A percentile compares a stretch with the other conserved stretches of the same genome.
These are phyloP conservation scores for Hoplias malabaricus DNA, from an alignment of 2,113 vertebrate species.

Conservation along the genomic window DNA sequence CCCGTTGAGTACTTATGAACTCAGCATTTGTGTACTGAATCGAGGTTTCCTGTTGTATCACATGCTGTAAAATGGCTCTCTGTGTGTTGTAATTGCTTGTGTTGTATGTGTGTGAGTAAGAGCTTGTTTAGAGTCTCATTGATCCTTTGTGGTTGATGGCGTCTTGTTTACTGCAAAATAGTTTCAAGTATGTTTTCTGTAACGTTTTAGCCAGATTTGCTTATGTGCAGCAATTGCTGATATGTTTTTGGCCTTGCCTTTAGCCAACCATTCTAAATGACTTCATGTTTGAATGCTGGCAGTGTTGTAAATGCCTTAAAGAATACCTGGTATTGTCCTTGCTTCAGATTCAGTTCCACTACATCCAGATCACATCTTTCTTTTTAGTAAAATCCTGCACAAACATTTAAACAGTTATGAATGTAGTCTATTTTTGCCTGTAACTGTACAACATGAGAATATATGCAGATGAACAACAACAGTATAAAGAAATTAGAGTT, in stretches of 20 bases:
- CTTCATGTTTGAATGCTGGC: constrained; percentile 16
- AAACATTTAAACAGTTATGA: no score
- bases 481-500: no score
- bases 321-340: not conserved
- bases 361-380: not conserved
- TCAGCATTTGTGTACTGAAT: not conserved
- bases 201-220: constrained; percentile 12
- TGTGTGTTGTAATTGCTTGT: not conserved
- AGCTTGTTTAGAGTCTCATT: not conserved
- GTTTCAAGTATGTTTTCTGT: constrained; percentile 39
- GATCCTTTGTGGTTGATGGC: constrained; percentile 25
- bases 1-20: not conserved
- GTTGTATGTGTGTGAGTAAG: not conserved
- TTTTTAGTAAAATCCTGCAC: no score
- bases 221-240: not conserved
- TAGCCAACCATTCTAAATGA: not conserved
- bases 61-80: not conserved
- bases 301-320: not conserved
- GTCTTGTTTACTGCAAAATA: constrained; percentile 12
- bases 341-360: not conserved
- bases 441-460: no score
- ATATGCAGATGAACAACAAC: no score
- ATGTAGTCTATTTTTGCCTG: no score
- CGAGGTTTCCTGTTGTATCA: constrained; percentile 12
- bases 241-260: constrained; percentile 19